Evolutionary conservation across 2,797 vertebrate genomes (phyloP).

Genomic region (Tokudaia muenninki): DNA sequence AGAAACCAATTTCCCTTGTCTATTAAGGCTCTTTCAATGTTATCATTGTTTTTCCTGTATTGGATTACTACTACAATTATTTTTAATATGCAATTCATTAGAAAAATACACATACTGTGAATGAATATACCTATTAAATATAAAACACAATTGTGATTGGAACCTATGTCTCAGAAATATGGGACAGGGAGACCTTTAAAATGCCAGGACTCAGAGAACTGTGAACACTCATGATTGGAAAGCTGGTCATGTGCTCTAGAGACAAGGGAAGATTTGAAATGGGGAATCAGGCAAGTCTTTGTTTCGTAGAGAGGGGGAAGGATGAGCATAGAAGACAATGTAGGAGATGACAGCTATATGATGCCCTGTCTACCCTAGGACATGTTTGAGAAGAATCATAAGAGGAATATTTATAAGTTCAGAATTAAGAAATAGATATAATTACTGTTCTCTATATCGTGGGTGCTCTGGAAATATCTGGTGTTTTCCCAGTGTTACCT

Average conservation of each 20-base stretch:
- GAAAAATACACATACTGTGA: background rate
- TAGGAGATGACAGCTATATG: background rate
- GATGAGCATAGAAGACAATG: background rate
- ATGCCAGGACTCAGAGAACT: background rate
- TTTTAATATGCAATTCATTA: background rate
- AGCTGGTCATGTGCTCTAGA: background rate
- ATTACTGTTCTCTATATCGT: rapidly evolving
- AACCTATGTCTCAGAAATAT: background rate
- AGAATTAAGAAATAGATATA: background rate
- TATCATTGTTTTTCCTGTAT: background rate
- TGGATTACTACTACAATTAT: background rate
- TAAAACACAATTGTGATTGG: background rate
- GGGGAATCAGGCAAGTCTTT: rapidly evolving
- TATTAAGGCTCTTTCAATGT: constrained; percentile 26
- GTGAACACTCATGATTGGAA: rapidly evolving
- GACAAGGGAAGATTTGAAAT: too few relatives aligned
- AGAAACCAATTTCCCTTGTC: background rate
- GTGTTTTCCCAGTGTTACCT: background rate
- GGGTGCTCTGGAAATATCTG: background rate
- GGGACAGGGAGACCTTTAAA: too few relatives aligned
- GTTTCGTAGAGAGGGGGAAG: background rate
- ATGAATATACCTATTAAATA: background rate
- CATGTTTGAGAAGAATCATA: background rate
- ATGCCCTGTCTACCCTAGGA: rapidly evolving
- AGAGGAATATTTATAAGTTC: background rate